phyloP scores from a whole-genome alignment of 2,797 vertebrate species.

The Carapus acus region DNA sequence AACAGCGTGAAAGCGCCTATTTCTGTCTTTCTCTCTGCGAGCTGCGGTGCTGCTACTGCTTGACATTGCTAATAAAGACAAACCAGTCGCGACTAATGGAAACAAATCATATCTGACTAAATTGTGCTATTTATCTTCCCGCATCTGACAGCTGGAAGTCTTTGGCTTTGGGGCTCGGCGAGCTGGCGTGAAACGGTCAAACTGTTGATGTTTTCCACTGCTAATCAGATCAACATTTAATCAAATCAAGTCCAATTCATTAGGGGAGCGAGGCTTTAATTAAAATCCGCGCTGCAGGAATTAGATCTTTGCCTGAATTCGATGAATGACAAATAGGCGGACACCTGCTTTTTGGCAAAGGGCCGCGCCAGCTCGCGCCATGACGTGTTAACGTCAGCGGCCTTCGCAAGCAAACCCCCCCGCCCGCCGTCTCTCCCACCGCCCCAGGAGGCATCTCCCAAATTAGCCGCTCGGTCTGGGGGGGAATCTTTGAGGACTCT shows the following conservation, averaged over 20 bases:
- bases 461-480: conserved; percentile 47
- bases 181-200: conserved; percentile 40
- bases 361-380: conserved; percentile 26
- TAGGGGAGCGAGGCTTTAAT: conserved; percentile 67
- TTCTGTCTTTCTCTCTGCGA: too few relatives aligned
- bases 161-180: conserved; percentile 34
- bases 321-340: conserved; percentile 75
- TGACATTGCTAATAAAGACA: conserved; percentile 58
- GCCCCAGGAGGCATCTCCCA: conserved; percentile 51
- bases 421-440: too few relatives aligned
- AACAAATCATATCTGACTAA: conserved; percentile 60
- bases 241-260: conserved; percentile 73
- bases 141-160: conserved; percentile 45
- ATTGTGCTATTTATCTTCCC: conserved; percentile 52
- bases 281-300: conserved; percentile 65
- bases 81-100: conserved; percentile 54
- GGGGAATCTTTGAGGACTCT: conserved; percentile 19
- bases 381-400: conserved; percentile 60
- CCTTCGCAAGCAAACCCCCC: conserved; percentile 53
- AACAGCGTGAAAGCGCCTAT: too few relatives aligned
- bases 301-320: conserved; percentile 67
- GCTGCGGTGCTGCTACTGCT: conserved; percentile 33
- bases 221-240: conserved; percentile 58
- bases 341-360: conserved; percentile 62
- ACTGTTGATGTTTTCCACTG: conserved; percentile 57